Evolutionary conservation across 2,113 vertebrate species (phyloP).

Genomic region (Pimephales promelas): DNA sequence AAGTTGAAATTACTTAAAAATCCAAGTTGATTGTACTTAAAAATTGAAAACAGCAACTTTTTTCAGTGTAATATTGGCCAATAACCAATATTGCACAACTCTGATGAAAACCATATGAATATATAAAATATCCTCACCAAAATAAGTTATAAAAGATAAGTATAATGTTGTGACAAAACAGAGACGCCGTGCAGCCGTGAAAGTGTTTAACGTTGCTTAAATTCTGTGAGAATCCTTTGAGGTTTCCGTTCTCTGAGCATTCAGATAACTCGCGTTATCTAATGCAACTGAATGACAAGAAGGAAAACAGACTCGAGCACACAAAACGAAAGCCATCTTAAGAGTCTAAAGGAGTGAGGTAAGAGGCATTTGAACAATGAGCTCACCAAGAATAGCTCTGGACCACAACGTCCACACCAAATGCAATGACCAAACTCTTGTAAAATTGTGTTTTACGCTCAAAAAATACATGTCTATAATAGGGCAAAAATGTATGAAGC

Average conservation of each 20-base stretch:
- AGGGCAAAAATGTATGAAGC: background rate
- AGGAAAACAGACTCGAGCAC: slow-evolving; percentile 40
- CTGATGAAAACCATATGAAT: background rate
- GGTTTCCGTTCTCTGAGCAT: slow-evolving; percentile 52
- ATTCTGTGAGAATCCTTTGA: slow-evolving; percentile 50
- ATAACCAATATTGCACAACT: background rate
- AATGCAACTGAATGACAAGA: slow-evolving; percentile 25
- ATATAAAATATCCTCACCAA: background rate
- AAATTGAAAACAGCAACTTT: too few species aligned
- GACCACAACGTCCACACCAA: background rate
- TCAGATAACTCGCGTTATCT: slow-evolving; percentile 55
- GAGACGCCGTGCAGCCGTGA: background rate
- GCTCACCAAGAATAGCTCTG: slow-evolving; percentile 7
- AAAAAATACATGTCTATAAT: background rate
- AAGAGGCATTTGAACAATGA: slow-evolving; percentile 39
- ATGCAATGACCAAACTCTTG: background rate
- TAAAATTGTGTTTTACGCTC: too few species aligned
- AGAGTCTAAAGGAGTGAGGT: slow-evolving; percentile 25
- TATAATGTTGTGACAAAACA: background rate
- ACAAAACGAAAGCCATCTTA: slow-evolving; percentile 36
- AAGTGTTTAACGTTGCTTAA: slow-evolving; percentile 30
- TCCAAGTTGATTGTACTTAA: too few species aligned
- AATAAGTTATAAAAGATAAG: background rate
- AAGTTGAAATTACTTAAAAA: too few species aligned
- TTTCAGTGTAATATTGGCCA: too few species aligned